phyloP scores from a whole-genome alignment of 2,888 invertebrate genomes.

The Hypena proboscidalis region DNA sequence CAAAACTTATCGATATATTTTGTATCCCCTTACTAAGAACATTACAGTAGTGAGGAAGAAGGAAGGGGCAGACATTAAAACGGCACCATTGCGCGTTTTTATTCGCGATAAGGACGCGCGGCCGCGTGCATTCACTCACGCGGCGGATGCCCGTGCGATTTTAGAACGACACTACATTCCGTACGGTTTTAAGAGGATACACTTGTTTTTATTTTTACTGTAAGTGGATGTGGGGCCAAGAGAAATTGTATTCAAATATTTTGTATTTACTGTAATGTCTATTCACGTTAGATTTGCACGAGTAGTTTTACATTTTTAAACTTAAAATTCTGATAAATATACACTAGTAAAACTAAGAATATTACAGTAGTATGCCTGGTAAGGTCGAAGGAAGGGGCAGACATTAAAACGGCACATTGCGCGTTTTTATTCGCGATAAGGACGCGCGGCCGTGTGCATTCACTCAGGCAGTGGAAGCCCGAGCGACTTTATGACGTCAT shows the following conservation, averaged over 20 bases:
- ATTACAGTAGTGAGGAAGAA: constrained; percentile 56
- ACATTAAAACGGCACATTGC: constrained; percentile 66
- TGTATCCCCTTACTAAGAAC: constrained; percentile 40
- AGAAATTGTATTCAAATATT: too few species aligned
- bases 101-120: constrained; percentile 61
- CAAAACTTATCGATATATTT: constrained; percentile 11
- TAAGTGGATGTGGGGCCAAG: background rate
- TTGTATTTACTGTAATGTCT: too few species aligned
- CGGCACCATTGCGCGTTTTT: constrained; percentile 63
- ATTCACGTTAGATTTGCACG: too few species aligned
- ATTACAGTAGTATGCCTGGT: constrained; percentile 54
- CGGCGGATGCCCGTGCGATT: constrained; percentile 28
- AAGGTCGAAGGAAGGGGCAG: constrained; percentile 60
- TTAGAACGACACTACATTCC: constrained; percentile 23
- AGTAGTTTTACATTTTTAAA: too few species aligned
- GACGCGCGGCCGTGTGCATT: constrained; percentile 34
- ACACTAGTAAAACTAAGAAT: too few species aligned
- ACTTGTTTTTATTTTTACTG: constrained; percentile 6
- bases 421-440: constrained; percentile 71
- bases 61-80: constrained; percentile 67
- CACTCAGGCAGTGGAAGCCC: constrained; percentile 38
- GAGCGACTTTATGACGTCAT: constrained; percentile 28
- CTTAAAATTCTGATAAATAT: too few species aligned
- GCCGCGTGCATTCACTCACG: constrained; percentile 42
- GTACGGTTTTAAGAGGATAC: constrained; percentile 9